Conservation (phyloP, 1,140 invertebrate genomes). For the Drosophila ogumai region DNA sequence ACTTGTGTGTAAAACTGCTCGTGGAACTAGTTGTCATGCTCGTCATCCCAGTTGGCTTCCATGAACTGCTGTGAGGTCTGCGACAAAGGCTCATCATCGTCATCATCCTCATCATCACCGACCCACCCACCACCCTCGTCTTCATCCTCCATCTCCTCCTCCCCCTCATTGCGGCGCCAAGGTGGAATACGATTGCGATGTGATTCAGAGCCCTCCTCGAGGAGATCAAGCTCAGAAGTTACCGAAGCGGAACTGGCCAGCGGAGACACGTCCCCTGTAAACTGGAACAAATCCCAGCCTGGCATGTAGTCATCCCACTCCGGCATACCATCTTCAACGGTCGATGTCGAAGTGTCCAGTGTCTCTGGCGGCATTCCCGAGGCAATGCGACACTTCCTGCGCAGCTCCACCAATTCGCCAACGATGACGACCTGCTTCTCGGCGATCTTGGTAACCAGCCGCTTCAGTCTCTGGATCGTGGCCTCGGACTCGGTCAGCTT, state of each 20-base stretch:
- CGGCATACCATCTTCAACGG: neutral
- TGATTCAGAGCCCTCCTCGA: neutral
- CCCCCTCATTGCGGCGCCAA: neutral
- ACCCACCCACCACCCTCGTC: neutral
- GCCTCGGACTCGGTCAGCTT: conserved; percentile 55
- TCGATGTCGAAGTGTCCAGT: neutral
- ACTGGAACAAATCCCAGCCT: neutral
- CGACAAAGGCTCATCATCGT: neutral
- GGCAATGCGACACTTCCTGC: conserved; percentile 10
- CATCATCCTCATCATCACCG: neutral
- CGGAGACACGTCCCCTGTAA: neutral
- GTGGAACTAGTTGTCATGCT: neutral
- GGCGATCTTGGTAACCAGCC: conserved; percentile 56
- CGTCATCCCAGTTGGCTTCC: neutral
- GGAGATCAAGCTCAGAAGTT: neutral
- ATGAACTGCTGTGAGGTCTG: neutral
- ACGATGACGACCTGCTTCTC: conserved; percentile 61
- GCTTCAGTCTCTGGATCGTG: conserved; percentile 55
- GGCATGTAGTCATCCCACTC: conserved; percentile 15
- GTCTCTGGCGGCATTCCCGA: neutral
- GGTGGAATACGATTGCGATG: neutral
- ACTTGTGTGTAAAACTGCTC: neutral
- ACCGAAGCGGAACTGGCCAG: neutral
- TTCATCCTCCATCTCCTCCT: neutral
- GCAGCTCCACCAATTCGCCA: conserved; percentile 53